These are phyloP conservation scores for Andrena bucephala DNA, from an alignment of 2,888 invertebrate species.

Conservation along the genomic window DNA sequence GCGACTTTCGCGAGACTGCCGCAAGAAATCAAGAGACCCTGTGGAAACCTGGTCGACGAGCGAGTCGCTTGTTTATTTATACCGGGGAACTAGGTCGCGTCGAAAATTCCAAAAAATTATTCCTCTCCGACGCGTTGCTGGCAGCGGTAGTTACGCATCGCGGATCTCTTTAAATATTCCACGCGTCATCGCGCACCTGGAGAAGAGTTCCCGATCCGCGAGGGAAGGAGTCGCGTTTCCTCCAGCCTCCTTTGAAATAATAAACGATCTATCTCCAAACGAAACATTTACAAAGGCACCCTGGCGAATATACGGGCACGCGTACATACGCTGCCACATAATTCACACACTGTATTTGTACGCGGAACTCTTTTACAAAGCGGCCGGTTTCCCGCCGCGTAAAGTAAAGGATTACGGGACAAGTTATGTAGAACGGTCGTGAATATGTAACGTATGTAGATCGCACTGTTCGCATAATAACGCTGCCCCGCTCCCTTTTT, in stretches of 20 bases:
- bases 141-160: not conserved
- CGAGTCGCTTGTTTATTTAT: constrained; percentile 14
- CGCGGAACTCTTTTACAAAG: constrained; percentile 47
- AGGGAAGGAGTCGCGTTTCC: not conserved
- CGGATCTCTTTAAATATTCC: constrained; percentile 38
- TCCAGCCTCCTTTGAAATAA: constrained; percentile 29
- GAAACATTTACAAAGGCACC: constrained; percentile 44
- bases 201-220: not conserved
- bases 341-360: constrained; percentile 55
- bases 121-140: not conserved
- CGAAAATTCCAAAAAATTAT: constrained; percentile 32
- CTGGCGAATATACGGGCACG: constrained; percentile 4
- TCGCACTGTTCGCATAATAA: constrained; percentile 65
- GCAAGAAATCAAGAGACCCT: constrained; percentile 15
- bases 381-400: constrained; percentile 52
- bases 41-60: not conserved
- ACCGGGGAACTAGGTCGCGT: constrained; percentile 4
- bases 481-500: constrained; percentile 53
- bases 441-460: constrained; percentile 71
- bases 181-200: not conserved
- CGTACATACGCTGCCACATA: constrained; percentile 24
- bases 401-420: constrained; percentile 65
- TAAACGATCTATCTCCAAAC: constrained; percentile 50
- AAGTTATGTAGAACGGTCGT: constrained; percentile 63
- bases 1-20: not conserved